Evolutionary conservation across 2,797 vertebrate genomes (phyloP).

Genomic region (Melanotaenia pygmaea): DNA sequence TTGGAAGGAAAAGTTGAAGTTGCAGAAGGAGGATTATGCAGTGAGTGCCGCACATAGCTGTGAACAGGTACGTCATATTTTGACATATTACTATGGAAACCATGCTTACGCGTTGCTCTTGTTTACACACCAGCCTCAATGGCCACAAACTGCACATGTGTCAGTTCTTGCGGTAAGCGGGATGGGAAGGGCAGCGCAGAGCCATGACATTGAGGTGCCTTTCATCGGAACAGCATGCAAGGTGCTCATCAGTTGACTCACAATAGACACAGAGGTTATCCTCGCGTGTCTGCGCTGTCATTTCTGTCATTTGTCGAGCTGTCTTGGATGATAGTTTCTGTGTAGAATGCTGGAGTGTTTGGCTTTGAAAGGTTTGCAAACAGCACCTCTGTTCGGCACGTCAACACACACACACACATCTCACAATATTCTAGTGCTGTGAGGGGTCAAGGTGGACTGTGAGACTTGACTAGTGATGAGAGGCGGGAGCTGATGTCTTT

Average conservation of each 20-base stretch:
- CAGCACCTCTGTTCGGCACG: constrained; percentile 3
- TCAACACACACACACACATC: neutral
- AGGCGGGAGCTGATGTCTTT: constrained; percentile 19
- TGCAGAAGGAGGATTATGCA: constrained; percentile 70
- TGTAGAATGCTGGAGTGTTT: constrained; percentile 44
- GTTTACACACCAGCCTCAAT: constrained; percentile 41
- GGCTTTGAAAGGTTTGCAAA: constrained; percentile 7
- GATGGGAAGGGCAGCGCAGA: constrained; percentile 49
- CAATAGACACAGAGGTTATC: constrained; percentile 28
- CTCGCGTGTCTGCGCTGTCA: constrained; percentile 20
- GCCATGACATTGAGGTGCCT: constrained; percentile 74
- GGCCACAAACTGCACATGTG: constrained; percentile 40
- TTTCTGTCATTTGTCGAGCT: constrained; percentile 30
- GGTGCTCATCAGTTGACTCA: constrained; percentile 17
- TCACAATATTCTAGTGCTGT: neutral
- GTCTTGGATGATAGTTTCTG: constrained; percentile 9
- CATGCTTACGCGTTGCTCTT: constrained; percentile 24
- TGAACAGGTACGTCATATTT: constrained; percentile 72
- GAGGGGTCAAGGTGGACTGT: constrained; percentile 22
- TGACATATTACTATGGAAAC: constrained; percentile 20
- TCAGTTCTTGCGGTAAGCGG: constrained; percentile 29
- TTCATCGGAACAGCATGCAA: constrained; percentile 28
- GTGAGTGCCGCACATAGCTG: constrained; percentile 55
- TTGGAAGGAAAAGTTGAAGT: constrained; percentile 72
- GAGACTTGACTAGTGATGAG: constrained; percentile 12